These are phyloP conservation scores for Patella pellucida DNA, from an alignment of 2,888 invertebrate species.

Conservation along the genomic window DNA sequence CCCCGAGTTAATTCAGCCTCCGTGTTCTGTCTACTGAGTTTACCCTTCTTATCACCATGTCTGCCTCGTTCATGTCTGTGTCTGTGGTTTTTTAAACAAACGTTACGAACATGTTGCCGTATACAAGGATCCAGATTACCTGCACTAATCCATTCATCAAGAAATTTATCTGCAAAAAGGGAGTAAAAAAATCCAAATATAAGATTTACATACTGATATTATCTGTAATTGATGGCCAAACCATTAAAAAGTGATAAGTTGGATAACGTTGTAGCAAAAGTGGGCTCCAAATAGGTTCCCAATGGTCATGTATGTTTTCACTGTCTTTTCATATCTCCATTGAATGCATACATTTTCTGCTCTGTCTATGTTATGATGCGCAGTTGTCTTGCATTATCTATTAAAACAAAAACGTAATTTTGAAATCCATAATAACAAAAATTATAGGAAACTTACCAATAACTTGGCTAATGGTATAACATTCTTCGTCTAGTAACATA, in stretches of 20 bases:
- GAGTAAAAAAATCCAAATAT: neutral
- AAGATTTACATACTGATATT: no score
- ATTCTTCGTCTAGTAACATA: constrained; percentile 94
- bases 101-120: constrained; percentile 83
- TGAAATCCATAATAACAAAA: no score
- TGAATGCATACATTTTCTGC: no score
- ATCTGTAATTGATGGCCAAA: no score
- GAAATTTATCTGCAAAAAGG: constrained; percentile 42
- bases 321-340: no score
- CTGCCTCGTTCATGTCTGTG: constrained; percentile 86
- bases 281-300: no score
- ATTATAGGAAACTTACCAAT: constrained; percentile 42
- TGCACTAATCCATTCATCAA: constrained; percentile 51
- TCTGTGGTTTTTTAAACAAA: constrained; percentile 88
- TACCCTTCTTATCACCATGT: constrained; percentile 44
- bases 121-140: constrained; percentile 45
- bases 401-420: no score
- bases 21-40: constrained; percentile 19
- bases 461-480: constrained; percentile 79
- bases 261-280: no score
- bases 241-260: no score
- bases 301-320: no score
- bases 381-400: no score
- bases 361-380: no score
- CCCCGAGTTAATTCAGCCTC: neutral